Conservation (phyloP, 2,797 vertebrate genomes). For the Enoplosus armatus region DNA sequence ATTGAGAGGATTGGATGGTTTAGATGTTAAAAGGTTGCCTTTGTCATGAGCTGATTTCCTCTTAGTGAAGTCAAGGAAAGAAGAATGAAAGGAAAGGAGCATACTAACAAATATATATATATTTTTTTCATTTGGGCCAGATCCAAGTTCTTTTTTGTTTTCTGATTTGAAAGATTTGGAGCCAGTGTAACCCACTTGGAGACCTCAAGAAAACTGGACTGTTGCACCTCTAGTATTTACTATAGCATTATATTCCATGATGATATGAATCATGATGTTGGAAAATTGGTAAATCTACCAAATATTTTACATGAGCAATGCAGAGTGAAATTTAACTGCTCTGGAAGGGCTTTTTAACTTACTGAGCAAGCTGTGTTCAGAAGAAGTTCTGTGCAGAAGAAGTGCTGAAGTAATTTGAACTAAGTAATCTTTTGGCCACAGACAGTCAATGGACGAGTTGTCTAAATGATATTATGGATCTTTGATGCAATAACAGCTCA, state of each 20-base stretch:
- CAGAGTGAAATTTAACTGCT: neutral
- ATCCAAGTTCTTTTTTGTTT: neutral
- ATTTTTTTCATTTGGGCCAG: neutral
- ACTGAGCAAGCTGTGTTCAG: slow-evolving; percentile 15
- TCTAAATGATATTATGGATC: neutral
- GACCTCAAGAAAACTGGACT: neutral
- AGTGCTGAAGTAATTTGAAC: slow-evolving; percentile 1
- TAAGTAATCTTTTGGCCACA: slow-evolving; percentile 15
- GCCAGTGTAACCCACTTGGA: neutral
- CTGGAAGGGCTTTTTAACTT: neutral
- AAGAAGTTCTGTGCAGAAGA: too few relatives aligned
- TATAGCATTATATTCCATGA: neutral
- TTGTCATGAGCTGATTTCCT: neutral
- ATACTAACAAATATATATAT: neutral
- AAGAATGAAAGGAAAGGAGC: neutral
- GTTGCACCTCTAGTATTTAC: neutral
- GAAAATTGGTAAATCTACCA: neutral
- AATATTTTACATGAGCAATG: neutral
- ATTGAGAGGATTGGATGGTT: neutral
- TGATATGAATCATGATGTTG: neutral
- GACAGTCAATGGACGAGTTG: slow-evolving; percentile 1
- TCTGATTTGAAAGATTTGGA: too few relatives aligned
- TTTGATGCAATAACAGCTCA: slow-evolving; percentile 7
- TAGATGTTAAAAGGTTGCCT: neutral
- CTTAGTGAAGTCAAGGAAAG: neutral